These are phyloP conservation scores for Poeciliopsis turrubarensis DNA, from an alignment of 2,113 vertebrate species.

Conservation along the genomic window DNA sequence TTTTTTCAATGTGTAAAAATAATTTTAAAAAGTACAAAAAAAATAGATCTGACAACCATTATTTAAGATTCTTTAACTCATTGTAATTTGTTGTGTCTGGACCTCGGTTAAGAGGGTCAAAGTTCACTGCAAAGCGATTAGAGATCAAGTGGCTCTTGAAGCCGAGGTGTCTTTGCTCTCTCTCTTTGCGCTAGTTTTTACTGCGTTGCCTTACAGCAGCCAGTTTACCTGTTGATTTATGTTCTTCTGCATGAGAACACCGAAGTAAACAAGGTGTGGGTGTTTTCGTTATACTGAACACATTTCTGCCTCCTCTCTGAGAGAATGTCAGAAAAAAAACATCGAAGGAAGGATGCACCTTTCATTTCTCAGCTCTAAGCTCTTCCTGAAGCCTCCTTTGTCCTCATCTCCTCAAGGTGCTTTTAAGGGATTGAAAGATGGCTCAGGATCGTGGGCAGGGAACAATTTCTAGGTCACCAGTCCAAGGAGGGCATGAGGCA, in stretches of 20 bases:
- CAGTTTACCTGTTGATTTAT: constrained; percentile 6
- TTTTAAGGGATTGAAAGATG: constrained; percentile 1
- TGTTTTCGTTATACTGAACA: neutral
- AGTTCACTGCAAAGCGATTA: constrained; percentile 34
- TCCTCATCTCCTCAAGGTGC: neutral
- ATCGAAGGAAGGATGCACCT: neutral
- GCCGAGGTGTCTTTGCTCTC: constrained; percentile 16
- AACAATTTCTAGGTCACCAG: neutral
- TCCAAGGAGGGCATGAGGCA: neutral
- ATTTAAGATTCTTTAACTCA: constrained; percentile 9
- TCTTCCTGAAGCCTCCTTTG: neutral
- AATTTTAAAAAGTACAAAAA: too few relatives aligned
- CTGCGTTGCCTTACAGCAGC: constrained; percentile 14
- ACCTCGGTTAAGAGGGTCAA: constrained; percentile 15
- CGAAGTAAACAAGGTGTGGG: neutral
- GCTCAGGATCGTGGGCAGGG: neutral
- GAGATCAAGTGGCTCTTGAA: constrained; percentile 27
- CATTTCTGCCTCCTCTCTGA: neutral
- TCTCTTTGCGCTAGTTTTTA: constrained; percentile 27
- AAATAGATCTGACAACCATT: too few relatives aligned
- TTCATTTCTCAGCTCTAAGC: neutral
- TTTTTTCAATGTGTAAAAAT: too few relatives aligned
- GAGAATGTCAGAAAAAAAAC: neutral
- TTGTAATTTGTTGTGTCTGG: constrained; percentile 36
- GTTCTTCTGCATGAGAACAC: constrained; percentile 21